phyloP scores from a whole-genome alignment of 2,888 invertebrate species.

The Eueremaeus valkanovi region DNA sequence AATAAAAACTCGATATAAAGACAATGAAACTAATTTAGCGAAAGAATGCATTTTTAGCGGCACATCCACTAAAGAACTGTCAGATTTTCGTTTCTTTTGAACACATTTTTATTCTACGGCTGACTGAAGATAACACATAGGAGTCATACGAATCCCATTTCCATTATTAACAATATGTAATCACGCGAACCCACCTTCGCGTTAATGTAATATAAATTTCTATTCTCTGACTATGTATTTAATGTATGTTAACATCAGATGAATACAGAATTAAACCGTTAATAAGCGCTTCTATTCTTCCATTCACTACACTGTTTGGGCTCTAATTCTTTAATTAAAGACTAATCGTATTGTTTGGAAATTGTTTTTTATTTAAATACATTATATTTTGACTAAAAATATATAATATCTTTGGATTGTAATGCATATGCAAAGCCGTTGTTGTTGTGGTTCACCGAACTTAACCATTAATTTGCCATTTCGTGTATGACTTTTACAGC shows the following conservation, averaged over 20 bases:
- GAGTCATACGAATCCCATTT: conserved; percentile 19
- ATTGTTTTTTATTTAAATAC: neutral
- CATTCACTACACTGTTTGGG: neutral
- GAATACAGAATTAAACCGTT: conserved; percentile 6
- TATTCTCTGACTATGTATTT: neutral
- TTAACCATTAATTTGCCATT: neutral
- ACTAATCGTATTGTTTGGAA: neutral
- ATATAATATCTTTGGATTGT: neutral
- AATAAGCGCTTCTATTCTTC: neutral
- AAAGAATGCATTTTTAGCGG: neutral
- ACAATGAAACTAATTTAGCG: conserved; percentile 20
- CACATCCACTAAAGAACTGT: neutral
- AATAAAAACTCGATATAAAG: neutral
- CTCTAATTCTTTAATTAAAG: conserved; percentile 29
- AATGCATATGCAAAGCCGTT: neutral
- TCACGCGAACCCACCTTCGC: conserved; percentile 15
- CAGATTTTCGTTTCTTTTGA: neutral
- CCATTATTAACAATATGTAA: conserved; percentile 16
- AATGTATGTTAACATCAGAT: conserved; percentile 8
- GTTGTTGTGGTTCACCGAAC: neutral
- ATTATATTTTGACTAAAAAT: neutral
- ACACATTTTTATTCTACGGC: neutral
- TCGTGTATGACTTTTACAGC: neutral
- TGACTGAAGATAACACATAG: conserved; percentile 17
- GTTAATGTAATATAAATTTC: conserved; percentile 2